Evolutionary conservation across 2,113 vertebrate genomes (phyloP).

Genomic region (Gymnogyps californianus): DNA sequence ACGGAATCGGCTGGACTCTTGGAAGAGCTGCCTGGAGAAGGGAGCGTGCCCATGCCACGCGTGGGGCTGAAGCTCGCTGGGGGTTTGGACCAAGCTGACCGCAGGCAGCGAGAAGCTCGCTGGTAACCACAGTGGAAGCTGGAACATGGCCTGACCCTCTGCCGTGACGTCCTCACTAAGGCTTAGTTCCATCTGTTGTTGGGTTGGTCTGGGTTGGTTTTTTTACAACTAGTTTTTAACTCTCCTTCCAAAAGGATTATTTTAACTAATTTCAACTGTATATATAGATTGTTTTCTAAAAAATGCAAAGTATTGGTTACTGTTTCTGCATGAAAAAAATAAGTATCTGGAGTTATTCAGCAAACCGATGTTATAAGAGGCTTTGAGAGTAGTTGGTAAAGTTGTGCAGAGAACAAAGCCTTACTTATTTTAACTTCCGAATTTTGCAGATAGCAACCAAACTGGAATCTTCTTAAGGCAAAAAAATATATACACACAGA

Average conservation of each 20-base stretch:
- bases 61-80: accelerated
- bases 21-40: background rate
- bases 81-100: background rate
- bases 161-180: background rate
- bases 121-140: background rate
- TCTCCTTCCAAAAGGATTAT: background rate
- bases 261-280: background rate
- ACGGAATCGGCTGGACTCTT: background rate
- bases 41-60: accelerated
- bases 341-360: background rate
- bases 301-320: background rate
- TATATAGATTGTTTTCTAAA: background rate
- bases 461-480: background rate
- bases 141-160: background rate
- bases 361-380: background rate
- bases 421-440: background rate
- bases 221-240: background rate
- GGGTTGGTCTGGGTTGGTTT: background rate
- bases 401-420: background rate
- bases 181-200: background rate
- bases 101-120: background rate
- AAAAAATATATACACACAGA: background rate
- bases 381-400: background rate
- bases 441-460: background rate
- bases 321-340: background rate